Conservation (phyloP, 1,140 invertebrate genomes). For the Dendrolimus kikuchii region DNA sequence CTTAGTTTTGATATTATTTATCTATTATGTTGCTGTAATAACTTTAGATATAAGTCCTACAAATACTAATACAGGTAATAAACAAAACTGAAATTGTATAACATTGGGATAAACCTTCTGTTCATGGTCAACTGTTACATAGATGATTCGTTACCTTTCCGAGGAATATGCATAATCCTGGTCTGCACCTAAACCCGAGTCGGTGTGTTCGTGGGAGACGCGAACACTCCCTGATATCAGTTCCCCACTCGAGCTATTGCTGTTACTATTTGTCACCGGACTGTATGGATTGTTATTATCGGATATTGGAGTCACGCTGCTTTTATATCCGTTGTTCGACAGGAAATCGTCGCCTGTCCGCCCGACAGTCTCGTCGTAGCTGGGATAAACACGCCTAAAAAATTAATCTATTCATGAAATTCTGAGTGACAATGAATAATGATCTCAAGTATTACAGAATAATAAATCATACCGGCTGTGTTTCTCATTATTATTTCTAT, state of each 20-base stretch:
- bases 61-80: no score
- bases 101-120: no score
- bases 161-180: slow-evolving; percentile 78
- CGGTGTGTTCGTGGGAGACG: slow-evolving; percentile 78
- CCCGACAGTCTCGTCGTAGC: slow-evolving; percentile 47
- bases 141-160: slow-evolving; percentile 62
- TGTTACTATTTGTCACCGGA: slow-evolving; percentile 64
- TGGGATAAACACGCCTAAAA: slow-evolving; percentile 56
- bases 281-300: slow-evolving; percentile 60
- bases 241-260: slow-evolving; percentile 69
- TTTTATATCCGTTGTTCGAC: slow-evolving; percentile 55
- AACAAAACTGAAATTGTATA: no score
- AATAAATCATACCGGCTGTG: slow-evolving; percentile 47
- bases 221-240: slow-evolving; percentile 69
- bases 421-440: neutral
- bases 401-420: neutral
- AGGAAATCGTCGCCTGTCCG: slow-evolving; percentile 49
- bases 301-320: slow-evolving; percentile 37
- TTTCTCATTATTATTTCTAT: slow-evolving; percentile 47
- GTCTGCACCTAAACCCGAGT: slow-evolving; percentile 79
- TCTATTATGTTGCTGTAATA: no score
- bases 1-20: no score
- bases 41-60: no score
- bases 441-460: neutral
- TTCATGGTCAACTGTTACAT: no score